Evolutionary conservation across 2,113 vertebrate species (phyloP), one percentile per base, ranked within the genome.

Genomic region (Oophaga pumilio): DNA sequence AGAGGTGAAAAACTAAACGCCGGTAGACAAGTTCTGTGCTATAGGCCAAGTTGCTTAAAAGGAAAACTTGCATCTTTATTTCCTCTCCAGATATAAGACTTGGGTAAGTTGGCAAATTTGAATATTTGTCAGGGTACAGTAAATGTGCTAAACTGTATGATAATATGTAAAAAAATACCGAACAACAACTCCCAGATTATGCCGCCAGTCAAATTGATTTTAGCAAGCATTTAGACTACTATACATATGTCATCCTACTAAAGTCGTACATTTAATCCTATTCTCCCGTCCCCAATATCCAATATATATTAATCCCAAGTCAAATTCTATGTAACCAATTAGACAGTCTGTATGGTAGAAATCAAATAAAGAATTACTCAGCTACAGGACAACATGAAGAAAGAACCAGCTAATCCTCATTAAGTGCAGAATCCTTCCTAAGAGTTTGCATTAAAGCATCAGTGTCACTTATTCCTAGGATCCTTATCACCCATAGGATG

Each of bases 391-490:
- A 53, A 68, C 6, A 8, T 68, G 76, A 24, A 69, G 10, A 69
- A 66, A 43, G 18, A 26, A 68, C 62, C 50, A 14, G 85, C 76
- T 69, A 86, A 86, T 66, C 43, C 50, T 79, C 14, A 86, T 79
- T 86, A 86, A 28, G 43, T n/a, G 56, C 43, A 69, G 18, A 86
- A 86, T 80, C 76, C 76, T 79, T 86, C 59, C 20, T 79, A 78
- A 57, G 13, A 43, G 9, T 53, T 26, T 79, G 76, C 76, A 86
- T 80, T 80, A 68, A 86, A 86, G 76, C 76, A 79, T 57, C 50
- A 86, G 49, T 86, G 85, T 79, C 76, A 79, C 62, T 50, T 43
- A 68, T 24, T 43, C 60, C 76, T 86, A 24, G 43, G 43, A 68
- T 79, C 66, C 73, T 56, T 15, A 56, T 68, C 79, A 24, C 49